A percentile compares a stretch with the other conserved stretches of the same genome.
Conservation (phyloP, 2,797 vertebrate species). For the Brachymystax lenok region DNA sequence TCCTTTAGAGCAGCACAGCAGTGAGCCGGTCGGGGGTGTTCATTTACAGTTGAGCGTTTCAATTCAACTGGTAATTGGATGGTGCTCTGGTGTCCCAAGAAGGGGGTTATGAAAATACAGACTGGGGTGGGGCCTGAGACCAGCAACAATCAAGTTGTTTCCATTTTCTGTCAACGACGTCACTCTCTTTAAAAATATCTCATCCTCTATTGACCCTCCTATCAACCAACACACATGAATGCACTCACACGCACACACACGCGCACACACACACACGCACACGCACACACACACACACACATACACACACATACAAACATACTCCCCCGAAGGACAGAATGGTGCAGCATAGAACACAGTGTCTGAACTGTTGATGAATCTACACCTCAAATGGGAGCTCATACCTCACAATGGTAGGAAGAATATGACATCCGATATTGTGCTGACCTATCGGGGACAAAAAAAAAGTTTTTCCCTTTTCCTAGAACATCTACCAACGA, state of each 20-base stretch:
- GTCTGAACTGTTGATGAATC: slow-evolving; percentile 22
- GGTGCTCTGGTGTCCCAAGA: slow-evolving; percentile 53
- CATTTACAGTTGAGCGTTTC: slow-evolving; percentile 59
- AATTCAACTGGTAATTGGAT: slow-evolving; percentile 63
- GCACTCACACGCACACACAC: slow-evolving; percentile 8
- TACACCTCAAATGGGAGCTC: slow-evolving; percentile 29
- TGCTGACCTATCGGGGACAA: slow-evolving; percentile 15
- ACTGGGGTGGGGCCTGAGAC: neutral
- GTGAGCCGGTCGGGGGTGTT: slow-evolving; percentile 49
- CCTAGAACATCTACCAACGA: slow-evolving; percentile 22
- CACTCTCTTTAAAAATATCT: slow-evolving; percentile 21
- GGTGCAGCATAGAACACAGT: slow-evolving; percentile 1
- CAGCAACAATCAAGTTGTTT: slow-evolving; percentile 28
- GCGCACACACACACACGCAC: neutral
- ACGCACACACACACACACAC: no score
- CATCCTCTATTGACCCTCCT: neutral
- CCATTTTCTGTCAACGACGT: slow-evolving; percentile 28
- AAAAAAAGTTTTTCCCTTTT: slow-evolving; percentile 15
- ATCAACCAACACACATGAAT: neutral
- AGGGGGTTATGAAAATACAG: slow-evolving; percentile 61
- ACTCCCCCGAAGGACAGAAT: slow-evolving; percentile 16
- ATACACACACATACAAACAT: neutral
- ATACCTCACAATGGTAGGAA: slow-evolving; percentile 19
- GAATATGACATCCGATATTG: slow-evolving; percentile 31
- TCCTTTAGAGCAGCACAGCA: slow-evolving; percentile 51